Base-by-base conservation (phyloP, 2,888 invertebrate genomes). In the Drosophila phalerata region DNA sequence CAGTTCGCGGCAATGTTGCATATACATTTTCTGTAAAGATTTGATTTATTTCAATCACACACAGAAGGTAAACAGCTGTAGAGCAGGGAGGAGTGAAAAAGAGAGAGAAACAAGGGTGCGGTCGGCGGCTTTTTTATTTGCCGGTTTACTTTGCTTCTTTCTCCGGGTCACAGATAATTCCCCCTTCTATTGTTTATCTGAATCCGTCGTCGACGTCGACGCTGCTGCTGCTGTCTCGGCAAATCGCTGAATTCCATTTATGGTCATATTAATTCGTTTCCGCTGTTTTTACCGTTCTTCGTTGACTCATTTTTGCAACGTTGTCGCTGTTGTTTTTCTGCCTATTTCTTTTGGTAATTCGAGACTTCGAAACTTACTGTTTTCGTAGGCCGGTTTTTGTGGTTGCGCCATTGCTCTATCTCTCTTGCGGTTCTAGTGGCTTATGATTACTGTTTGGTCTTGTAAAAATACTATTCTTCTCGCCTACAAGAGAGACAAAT, bases 1-100 rank as follows among this genome's bases (percentile, higher is more conserved):
- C 96, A 58, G 99, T 99, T 89, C 97, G 95, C 69, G 99, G 99
- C 91, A 99, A 93, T 62, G 98, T 96, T 75, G 99, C 97, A 93
- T 97, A 98, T 93, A 96, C 96, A 93, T 95, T 96, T 93, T 97
- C 97, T 97, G 93, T 64, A 94, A 93, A 73, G 30, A 55, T 32
- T 19, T 10, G n/a, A 3, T 0, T 43, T 11, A 11, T 42, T 11
- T 11, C 19, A 42, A 34, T 2, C n/a, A 28, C 32, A n/a, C 42
- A 32, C 55, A 22, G 15, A 42, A 19, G 8, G 15, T 34, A 32
- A 67, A 65, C 74, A 61, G 77, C 22, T 38, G 60, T 45, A 13
- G 37, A 11, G 22, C n/a, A 11, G 17, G 9, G 17, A 13, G 52
- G 15, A 28, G 17, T 32, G 25, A 42, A 32, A 37, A 42, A 57